Evolutionary conservation across 2,797 vertebrate species (phyloP).

Genomic region (Acridotheres tristis): DNA sequence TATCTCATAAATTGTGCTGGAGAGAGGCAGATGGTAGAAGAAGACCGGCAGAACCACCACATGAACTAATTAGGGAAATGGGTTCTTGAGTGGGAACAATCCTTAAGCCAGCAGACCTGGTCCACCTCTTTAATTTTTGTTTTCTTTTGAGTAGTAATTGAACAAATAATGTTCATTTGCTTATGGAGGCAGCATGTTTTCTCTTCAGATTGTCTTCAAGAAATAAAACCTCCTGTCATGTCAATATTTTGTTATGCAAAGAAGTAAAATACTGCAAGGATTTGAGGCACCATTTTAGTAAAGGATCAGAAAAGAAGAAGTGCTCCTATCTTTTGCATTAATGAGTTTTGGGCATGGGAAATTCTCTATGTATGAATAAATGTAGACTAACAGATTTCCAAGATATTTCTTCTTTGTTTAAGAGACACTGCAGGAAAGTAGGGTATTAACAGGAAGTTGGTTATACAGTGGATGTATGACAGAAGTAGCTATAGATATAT

Average conservation of each 20-base stretch:
- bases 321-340: not conserved
- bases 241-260: not conserved
- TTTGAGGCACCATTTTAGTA: not conserved
- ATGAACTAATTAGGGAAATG: not conserved
- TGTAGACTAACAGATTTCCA: not conserved
- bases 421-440: not conserved
- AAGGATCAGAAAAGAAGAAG: not conserved
- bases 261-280: not conserved
- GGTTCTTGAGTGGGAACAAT: not conserved
- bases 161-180: not conserved
- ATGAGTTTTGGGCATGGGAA: not conserved
- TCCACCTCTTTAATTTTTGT: not conserved
- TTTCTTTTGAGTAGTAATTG: not conserved
- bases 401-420: not conserved
- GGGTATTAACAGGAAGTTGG: not conserved
- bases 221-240: not conserved
- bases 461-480: not conserved
- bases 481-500: not conserved
- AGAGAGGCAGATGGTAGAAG: not conserved
- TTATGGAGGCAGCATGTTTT: not conserved
- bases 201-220: not conserved
- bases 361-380: not conserved
- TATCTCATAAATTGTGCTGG: not conserved
- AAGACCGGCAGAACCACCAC: not conserved
- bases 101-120: not conserved